Percentiles rank a stretch among this genome's conserved stretches.
phyloP scores from a whole-genome alignment of 2,113 vertebrate species.

The Parus major region DNA sequence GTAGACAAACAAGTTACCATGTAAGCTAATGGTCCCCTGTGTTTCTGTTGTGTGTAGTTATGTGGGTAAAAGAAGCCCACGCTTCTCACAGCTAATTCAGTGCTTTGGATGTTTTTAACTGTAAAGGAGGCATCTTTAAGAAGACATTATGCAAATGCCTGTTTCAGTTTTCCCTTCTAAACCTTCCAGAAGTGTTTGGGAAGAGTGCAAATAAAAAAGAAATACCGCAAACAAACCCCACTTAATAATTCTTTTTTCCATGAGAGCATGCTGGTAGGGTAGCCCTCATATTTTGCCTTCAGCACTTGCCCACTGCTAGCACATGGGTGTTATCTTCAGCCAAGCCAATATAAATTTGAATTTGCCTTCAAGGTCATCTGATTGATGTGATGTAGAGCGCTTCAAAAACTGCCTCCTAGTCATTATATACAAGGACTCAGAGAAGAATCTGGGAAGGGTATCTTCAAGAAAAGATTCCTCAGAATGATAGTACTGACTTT shows the following conservation, averaged over 20 bases:
- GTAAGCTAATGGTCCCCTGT: not conserved
- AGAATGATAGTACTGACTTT: not conserved
- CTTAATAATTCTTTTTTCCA: not conserved
- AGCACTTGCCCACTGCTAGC: not conserved
- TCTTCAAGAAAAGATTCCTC: not conserved
- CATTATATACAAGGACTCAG: not conserved
- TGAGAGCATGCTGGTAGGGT: not conserved
- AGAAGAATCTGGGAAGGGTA: not conserved
- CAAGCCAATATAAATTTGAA: not conserved
- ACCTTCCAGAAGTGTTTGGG: not conserved
- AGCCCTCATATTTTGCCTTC: not conserved
- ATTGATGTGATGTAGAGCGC: not conserved
- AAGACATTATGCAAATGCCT: not conserved
- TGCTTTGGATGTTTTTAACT: not conserved
- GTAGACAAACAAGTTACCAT: not conserved
- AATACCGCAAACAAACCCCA: not conserved
- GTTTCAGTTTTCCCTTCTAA: not conserved
- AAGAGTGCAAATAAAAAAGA: not conserved
- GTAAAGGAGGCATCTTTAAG: not conserved
- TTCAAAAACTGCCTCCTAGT: not conserved
- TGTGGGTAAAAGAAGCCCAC: rapidly evolving
- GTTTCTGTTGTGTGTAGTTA: not conserved
- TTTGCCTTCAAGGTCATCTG: not conserved
- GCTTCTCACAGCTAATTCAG: not conserved
- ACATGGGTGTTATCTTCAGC: not conserved